phyloP scores from a whole-genome alignment of 2,113 vertebrate genomes.

The Heterotilapia buettikoferi region DNA sequence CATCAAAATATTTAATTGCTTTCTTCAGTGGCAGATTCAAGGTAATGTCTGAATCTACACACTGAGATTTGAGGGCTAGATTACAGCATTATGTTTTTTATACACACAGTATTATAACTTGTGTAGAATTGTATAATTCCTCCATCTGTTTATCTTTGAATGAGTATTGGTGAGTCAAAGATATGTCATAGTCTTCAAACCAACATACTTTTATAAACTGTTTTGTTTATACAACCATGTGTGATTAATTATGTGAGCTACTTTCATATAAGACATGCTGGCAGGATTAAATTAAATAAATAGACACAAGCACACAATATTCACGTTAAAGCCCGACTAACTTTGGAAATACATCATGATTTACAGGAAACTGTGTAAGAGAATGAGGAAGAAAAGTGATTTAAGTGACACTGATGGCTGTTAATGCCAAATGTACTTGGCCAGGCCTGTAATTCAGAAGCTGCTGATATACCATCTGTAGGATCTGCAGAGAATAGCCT shows the following conservation, averaged over 20 bases:
- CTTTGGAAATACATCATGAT: not conserved
- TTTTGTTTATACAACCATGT: not conserved
- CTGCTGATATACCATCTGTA: not conserved
- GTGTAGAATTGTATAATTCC: not conserved
- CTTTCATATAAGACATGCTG: not conserved
- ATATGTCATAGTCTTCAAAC: not conserved
- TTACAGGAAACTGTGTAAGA: not conserved
- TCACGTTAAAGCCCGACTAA: not conserved
- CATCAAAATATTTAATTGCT: slow-evolving; percentile 19
- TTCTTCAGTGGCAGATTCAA: not conserved
- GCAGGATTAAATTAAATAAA: not conserved
- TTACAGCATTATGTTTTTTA: not conserved
- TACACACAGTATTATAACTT: not conserved
- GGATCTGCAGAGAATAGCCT: not conserved
- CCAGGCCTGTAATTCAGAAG: not conserved
- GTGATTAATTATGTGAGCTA: not conserved
- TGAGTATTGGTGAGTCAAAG: not conserved
- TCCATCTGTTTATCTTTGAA: slow-evolving; percentile 17
- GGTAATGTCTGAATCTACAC: not conserved
- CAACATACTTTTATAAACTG: not conserved
- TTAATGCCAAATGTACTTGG: not conserved
- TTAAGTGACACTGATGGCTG: not conserved
- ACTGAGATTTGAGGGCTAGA: not conserved
- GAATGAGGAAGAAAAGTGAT: not conserved
- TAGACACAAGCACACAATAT: not conserved